Evolutionary conservation across 2,888 invertebrate genomes (phyloP), one percentile per base, ranked within the genome.

Genomic region (Andricus curvator): DNA sequence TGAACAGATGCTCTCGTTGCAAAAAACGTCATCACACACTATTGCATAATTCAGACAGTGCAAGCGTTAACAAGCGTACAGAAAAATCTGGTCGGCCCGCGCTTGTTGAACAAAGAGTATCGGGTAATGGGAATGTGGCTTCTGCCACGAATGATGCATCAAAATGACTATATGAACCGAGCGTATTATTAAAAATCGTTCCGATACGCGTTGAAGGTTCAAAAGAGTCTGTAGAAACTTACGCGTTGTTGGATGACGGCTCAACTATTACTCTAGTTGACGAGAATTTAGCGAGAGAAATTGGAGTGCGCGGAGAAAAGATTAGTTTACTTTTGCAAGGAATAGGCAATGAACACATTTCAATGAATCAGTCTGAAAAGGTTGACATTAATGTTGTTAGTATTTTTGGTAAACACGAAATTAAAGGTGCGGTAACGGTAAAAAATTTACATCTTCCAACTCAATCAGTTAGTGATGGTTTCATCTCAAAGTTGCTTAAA

Each of bases 401-500:
- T 3, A 2, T 5, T 11, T 22, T 44, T 15, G 22, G 48, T 6
- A n/a, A 22, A 22, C 13, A 37, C 37, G 37, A 66, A 66, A 3
- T 77, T 4, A 20, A 20, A 20, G 0, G 41, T 20, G 78, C 81
- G 0, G 44, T 78, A 17, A 81, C 79, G 2, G 25, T 79, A 13
- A 76, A 77, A 3, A 44, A 81, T 4, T 67, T 80, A 11, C 56
- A 22, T 4, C 48, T 82, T 3, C 79, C 67, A 4, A 22, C 17
- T 17, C 81, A 81, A 67, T 62, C 83, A n/a, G n/a, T n/a, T n/a
- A 6, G 9, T 81, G 4, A n/a, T 25, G 62, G 70, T 1, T 68
- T 77, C 1, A 1, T 74, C 2, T 37, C 17, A 41, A 29, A 68
- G 0, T 60, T 70, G 33, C 20, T 13, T 48, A 29, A 78, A 37